Conservation (phyloP, 1,140 invertebrate species). For the Brachionus manjavacas region DNA sequence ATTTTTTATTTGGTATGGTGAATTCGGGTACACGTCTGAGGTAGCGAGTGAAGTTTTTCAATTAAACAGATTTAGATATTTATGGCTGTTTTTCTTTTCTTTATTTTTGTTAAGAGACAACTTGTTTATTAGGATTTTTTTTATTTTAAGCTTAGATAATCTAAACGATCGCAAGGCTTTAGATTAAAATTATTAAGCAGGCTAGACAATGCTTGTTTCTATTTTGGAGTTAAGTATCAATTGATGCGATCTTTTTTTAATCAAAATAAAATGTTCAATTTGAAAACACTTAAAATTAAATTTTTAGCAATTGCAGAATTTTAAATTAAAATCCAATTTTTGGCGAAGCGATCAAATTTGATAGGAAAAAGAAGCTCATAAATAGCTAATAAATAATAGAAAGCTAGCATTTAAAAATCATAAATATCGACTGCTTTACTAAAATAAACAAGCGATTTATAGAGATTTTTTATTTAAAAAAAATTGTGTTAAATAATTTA, state of each 20-base stretch:
- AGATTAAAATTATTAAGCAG: not conserved
- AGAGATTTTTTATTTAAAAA: not conserved
- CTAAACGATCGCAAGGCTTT: not conserved
- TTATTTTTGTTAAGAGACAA: not conserved
- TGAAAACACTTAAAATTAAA: conserved; percentile 14
- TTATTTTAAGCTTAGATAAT: not conserved
- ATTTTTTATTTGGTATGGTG: not conserved
- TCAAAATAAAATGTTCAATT: not conserved
- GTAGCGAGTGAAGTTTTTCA: not conserved
- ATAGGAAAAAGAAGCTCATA: not conserved
- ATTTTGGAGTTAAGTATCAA: not conserved
- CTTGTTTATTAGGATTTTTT: not conserved
- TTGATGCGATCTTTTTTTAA: not conserved
- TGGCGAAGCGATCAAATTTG: not conserved
- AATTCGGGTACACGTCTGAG: not conserved
- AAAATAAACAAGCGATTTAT: conserved; percentile 5
- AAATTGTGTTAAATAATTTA: not conserved
- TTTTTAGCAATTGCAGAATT: not conserved
- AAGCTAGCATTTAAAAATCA: not conserved
- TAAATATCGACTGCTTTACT: not conserved
- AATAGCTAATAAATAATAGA: conserved; percentile 6
- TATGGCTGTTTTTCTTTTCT: not conserved
- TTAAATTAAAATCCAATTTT: not conserved
- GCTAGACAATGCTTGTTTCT: not conserved
- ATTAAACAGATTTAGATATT: not conserved